These are phyloP conservation scores for Muscina levida DNA, from an alignment of 2,888 invertebrate species.

Conservation along the genomic window DNA sequence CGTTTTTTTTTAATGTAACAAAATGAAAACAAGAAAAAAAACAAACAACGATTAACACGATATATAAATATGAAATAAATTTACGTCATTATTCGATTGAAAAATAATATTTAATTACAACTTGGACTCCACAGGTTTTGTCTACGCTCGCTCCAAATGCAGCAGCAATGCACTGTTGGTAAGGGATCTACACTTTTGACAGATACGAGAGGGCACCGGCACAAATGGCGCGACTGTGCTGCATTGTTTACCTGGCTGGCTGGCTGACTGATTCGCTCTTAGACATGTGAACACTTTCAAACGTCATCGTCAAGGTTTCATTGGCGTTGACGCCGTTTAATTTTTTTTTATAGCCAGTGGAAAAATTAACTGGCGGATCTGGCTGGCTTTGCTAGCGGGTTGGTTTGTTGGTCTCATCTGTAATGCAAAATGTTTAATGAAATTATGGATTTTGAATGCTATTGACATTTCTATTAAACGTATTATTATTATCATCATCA, in stretches of 20 bases:
- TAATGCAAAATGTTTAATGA: conserved; percentile 35
- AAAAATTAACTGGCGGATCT: background rate
- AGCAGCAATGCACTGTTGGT: too few species aligned
- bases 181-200: too few species aligned
- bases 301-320: conserved; percentile 56
- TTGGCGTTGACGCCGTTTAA: conserved; percentile 14
- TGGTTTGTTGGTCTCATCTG: background rate
- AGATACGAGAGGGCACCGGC: background rate
- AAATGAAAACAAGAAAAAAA: background rate
- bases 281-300: conserved; percentile 30
- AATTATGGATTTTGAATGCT: conserved; percentile 35
- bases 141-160: too few species aligned
- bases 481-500: conserved; percentile 43
- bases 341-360: background rate
- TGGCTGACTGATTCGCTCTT: background rate
- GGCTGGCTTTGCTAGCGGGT: background rate
- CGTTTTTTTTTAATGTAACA: too few species aligned
- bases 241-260: conserved; percentile 4
- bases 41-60: conserved; percentile 24
- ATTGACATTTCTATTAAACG: conserved; percentile 51
- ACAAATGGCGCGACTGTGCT: background rate
- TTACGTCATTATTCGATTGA: conserved; percentile 32
- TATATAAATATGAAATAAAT: conserved; percentile 17
- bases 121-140: background rate
- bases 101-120: conserved; percentile 35